phyloP scores from a whole-genome alignment of 2,113 vertebrate species.

The Nestor notabilis region DNA sequence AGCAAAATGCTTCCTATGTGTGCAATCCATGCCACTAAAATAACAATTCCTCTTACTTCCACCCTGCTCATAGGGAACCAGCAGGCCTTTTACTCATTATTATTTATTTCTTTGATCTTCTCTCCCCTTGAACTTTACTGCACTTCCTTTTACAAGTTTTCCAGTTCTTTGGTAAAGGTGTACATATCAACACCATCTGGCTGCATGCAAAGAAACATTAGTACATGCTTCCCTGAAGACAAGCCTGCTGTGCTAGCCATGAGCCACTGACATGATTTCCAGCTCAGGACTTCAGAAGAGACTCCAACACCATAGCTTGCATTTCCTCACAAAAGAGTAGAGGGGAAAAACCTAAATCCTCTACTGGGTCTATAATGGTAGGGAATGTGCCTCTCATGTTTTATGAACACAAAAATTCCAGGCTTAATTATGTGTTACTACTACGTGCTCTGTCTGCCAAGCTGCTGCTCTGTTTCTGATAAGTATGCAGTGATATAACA shows the following conservation, averaged over 20 bases:
- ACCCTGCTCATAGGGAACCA: neutral
- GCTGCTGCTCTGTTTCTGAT: neutral
- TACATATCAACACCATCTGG: slow-evolving; percentile 54
- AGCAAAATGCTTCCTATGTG: neutral
- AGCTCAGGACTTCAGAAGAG: neutral
- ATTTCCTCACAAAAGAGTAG: neutral
- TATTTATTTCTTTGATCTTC: slow-evolving; percentile 66
- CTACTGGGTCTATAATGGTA: neutral
- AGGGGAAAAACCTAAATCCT: neutral
- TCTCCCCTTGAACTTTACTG: slow-evolving; percentile 9
- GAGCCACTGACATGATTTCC: slow-evolving; percentile 30
- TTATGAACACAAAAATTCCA: neutral
- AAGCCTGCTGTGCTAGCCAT: neutral
- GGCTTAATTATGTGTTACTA: neutral
- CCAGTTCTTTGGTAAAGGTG: slow-evolving; percentile 33
- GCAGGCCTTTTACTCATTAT: slow-evolving; percentile 49
- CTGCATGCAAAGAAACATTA: neutral
- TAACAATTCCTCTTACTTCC: slow-evolving; percentile 38
- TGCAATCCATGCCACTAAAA: slow-evolving; percentile 1
- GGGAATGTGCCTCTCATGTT: accelerated
- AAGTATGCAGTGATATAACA: neutral
- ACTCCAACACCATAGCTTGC: neutral
- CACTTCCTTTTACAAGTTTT: slow-evolving; percentile 58
- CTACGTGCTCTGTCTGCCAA: neutral
- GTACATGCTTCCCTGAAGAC: slow-evolving; percentile 7